Evolutionary conservation across 2,113 vertebrate genomes (phyloP).

Genomic region (Oostethus manadensis): DNA sequence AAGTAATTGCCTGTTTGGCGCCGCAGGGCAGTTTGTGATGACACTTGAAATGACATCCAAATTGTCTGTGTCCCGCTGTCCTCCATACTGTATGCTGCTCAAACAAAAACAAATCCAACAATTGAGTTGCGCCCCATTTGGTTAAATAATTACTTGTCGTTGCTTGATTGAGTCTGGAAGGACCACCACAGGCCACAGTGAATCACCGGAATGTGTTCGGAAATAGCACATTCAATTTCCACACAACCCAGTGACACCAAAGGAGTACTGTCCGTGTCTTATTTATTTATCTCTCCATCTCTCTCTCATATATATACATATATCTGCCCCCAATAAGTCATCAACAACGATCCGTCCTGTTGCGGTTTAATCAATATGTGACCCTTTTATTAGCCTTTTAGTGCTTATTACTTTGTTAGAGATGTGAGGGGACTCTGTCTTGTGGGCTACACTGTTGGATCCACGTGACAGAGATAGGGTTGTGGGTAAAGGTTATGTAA

Average conservation of each 20-base stretch:
- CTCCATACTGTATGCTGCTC: background rate
- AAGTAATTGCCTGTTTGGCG: constrained; percentile 31
- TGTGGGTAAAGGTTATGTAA: too few relatives aligned
- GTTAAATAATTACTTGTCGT: constrained; percentile 4
- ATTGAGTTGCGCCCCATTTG: background rate
- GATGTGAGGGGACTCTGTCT: constrained; percentile 14
- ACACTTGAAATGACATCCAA: constrained; percentile 28
- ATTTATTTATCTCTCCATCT: too few relatives aligned
- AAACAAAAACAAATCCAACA: constrained; percentile 11
- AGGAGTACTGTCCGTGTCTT: background rate
- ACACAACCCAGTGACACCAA: constrained; percentile 4
- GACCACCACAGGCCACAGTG: background rate
- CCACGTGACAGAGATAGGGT: too few relatives aligned
- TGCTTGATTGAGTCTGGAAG: background rate
- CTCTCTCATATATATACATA: too few relatives aligned
- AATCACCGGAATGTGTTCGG: background rate
- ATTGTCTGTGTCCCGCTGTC: constrained; percentile 16
- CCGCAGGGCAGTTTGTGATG: constrained; percentile 20
- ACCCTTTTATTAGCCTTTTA: constrained; percentile 22
- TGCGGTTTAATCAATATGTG: constrained; percentile 33
- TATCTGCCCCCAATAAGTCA: background rate
- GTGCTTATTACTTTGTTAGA: constrained; percentile 19
- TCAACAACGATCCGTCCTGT: background rate
- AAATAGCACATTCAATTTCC: background rate
- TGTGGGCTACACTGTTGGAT: too few relatives aligned